Evolutionary conservation across 2,888 invertebrate species (phyloP), one percentile per base, ranked within the genome.

Genomic region (Eupelmus urozonus): DNA sequence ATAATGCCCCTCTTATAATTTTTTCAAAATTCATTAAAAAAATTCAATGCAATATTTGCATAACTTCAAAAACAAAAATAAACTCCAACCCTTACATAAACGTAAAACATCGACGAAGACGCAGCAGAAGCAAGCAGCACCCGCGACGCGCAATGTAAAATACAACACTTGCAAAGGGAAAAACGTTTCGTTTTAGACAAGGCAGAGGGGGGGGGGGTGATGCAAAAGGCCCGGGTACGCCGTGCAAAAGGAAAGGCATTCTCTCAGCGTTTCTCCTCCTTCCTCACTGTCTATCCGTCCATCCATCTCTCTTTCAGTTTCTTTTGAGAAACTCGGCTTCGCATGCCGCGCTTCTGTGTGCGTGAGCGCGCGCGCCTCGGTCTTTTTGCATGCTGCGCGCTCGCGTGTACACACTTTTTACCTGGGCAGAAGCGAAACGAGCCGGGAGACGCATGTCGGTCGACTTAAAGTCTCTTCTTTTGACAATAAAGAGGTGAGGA

Each of bases 381-480:
- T 7, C 9, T 63, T 23, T 63, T 42, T 63, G 62, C 42, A 63
- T 4, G 5, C 13, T 51, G 23, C 60, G 13, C 42, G 20, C 9
- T 7, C 9, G n/a, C 5, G 18, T 40, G 4, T 25, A 20, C 13
- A 27, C 40, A 60, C 18, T 20, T 60, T 53, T 53, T 20, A 53
- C 53, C 20, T 53, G 20, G 11, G 11, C 11, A 53, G 51, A 53
- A 66, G 20, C 1, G 66, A 34, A n/a, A 51, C 20, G 4, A 53
- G 34, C 16, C 16, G 20, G 16, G 20, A 2, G 34, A 60, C 23
- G n/a, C n/a, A 65, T 11, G 23, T 57, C 49, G 34, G 27, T 60
- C 51, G 25, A 23, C 25, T 51, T 29, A 63, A 72, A 75, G 34
- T 66, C 45, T 70, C 74, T 80, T 65, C 70, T 74, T 76, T 77